Conservation (phyloP, 2,888 invertebrate genomes). For the Ditylenchus weischeri region DNA sequence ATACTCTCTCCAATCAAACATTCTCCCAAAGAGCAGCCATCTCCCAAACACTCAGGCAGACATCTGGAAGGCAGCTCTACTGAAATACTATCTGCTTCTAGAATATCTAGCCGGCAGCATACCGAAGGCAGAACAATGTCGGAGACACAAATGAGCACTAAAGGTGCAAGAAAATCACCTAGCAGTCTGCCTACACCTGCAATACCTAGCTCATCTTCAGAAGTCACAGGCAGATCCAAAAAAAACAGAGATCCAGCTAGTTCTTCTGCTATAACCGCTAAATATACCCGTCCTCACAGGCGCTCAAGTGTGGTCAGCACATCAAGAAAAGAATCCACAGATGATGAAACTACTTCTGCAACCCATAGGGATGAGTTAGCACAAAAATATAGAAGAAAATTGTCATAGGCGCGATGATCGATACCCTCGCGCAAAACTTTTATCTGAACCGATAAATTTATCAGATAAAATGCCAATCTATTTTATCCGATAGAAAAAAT, state of each 20-base stretch:
- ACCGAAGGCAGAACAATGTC: neutral
- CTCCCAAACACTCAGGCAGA: neutral
- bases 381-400: slow-evolving; percentile 6
- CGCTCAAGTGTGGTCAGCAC: neutral
- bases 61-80: neutral
- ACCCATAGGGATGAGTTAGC: neutral
- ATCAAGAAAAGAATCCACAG: neutral
- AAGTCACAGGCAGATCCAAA: neutral
- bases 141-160: neutral
- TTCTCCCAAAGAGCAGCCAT: neutral
- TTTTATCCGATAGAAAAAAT: too few species aligned
- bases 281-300: neutral
- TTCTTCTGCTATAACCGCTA: neutral
- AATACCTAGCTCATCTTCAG: neutral
- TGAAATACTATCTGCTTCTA: neutral
- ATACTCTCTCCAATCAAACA: neutral
- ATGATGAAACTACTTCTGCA: slow-evolving; percentile 8
- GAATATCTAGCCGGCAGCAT: neutral
- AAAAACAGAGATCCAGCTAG: too few species aligned
- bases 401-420: neutral
- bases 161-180: neutral
- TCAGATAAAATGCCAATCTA: too few species aligned
- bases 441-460: too few species aligned
- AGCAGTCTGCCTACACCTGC: neutral
- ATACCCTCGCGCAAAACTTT: too few species aligned